phyloP scores from a whole-genome alignment of 2,888 invertebrate genomes.

The Blera fallax region DNA sequence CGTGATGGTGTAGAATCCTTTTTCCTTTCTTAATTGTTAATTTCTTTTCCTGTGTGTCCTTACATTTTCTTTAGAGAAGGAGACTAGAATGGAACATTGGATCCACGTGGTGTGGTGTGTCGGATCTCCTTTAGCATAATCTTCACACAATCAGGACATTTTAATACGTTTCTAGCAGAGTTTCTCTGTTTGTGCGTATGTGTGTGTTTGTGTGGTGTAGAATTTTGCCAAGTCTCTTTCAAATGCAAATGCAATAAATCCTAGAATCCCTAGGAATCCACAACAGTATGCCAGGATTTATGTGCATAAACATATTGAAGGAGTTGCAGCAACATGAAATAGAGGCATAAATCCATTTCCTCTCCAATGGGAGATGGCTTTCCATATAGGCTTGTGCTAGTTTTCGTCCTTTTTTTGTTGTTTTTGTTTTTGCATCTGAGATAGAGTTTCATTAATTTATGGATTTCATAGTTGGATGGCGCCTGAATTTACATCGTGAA shows the following conservation, averaged over 20 bases:
- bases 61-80: too few species aligned
- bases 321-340: background rate
- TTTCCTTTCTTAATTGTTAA: constrained; percentile 9
- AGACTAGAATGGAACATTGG: too few species aligned
- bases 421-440: background rate
- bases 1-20: background rate
- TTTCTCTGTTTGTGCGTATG: too few species aligned
- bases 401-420: background rate
- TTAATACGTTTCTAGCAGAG: background rate
- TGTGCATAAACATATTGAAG: constrained; percentile 16
- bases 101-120: background rate
- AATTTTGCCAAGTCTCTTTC: constrained; percentile 22
- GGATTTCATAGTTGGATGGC: background rate
- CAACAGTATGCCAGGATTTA: constrained; percentile 48
- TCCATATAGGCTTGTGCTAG: constrained; percentile 27
- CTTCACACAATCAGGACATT: constrained; percentile 22
- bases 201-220: too few species aligned
- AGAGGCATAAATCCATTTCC: constrained; percentile 14
- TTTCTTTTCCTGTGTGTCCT: too few species aligned
- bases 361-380: background rate
- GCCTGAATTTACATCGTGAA: background rate
- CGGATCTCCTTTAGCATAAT: background rate
- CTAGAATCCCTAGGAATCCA: constrained; percentile 34
- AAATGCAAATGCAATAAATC: constrained; percentile 51
- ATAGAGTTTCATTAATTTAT: constrained; percentile 3